A percentile compares a stretch with the other conserved stretches of the same genome.
phyloP scores from a whole-genome alignment of 2,888 invertebrate genomes.

The Capitulum mitella region DNA sequence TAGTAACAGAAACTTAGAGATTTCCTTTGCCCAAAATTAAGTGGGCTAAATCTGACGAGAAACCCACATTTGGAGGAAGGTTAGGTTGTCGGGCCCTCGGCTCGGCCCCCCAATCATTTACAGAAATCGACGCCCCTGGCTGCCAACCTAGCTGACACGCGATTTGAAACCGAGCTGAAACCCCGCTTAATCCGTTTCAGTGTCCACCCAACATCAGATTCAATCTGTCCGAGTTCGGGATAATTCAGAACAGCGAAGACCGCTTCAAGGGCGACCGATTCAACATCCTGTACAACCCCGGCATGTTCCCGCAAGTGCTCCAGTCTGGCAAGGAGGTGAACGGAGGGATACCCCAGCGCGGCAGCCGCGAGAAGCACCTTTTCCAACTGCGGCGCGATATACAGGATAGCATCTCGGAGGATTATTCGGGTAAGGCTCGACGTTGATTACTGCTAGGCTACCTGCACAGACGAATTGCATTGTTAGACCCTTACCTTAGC shows the following conservation, averaged over 20 bases:
- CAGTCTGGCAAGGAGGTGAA: conserved; percentile 45
- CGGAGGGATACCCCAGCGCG: conserved; percentile 70
- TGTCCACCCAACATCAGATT: conserved; percentile 50
- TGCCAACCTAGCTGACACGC: no score
- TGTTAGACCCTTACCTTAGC: no score
- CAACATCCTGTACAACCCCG: conserved; percentile 66
- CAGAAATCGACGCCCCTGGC: no score
- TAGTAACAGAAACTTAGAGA: no score
- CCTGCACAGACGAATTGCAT: no score
- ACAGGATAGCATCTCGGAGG: conserved; percentile 52
- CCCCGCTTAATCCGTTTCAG: conserved; percentile 48
- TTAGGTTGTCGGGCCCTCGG: no score
- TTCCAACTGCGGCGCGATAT: conserved; percentile 52
- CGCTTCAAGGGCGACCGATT: conserved; percentile 58
- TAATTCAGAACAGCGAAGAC: conserved; percentile 60
- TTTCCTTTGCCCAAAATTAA: no score
- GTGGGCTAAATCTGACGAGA: no score
- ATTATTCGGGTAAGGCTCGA: conserved; percentile 56
- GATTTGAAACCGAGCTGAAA: no score
- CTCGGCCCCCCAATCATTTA: no score
- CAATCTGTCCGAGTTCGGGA: conserved; percentile 53
- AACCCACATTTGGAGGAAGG: no score
- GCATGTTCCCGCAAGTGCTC: conserved; percentile 42
- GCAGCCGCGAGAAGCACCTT: conserved; percentile 58
- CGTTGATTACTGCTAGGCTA: no score